Evolutionary conservation across 2,113 vertebrate genomes (phyloP).

Genomic region (Varanus komodoensis): DNA sequence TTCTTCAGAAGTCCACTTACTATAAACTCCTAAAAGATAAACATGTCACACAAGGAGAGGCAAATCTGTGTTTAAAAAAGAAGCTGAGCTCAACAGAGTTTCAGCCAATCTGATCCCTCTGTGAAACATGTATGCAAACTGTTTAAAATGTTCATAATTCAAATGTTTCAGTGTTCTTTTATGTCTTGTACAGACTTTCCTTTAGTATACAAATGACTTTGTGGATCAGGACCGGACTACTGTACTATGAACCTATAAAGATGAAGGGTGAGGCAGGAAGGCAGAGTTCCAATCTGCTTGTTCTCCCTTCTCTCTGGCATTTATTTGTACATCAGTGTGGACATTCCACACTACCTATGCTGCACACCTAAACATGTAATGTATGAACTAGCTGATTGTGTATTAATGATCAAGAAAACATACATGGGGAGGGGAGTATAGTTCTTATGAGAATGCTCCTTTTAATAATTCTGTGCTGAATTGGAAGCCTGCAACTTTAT

Average conservation of each 20-base stretch:
- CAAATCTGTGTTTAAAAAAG: background rate
- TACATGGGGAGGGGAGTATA: constrained; percentile 52
- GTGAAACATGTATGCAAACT: background rate
- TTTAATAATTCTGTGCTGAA: constrained; percentile 74
- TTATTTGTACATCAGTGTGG: background rate
- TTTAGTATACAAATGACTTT: background rate
- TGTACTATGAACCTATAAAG: background rate
- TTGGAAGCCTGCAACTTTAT: constrained; percentile 64
- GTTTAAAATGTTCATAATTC: background rate
- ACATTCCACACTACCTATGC: background rate
- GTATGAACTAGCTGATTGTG: background rate
- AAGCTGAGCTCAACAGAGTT: background rate
- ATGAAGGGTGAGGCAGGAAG: background rate
- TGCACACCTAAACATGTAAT: background rate
- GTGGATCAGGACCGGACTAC: background rate
- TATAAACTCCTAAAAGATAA: constrained; percentile 32
- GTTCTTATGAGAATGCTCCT: constrained; percentile 71
- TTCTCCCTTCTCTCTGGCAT: background rate
- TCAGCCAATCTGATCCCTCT: background rate
- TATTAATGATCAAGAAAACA: background rate
- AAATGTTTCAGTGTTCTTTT: background rate
- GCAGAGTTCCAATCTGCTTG: background rate
- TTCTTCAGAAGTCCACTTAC: constrained; percentile 36
- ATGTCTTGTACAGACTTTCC: background rate
- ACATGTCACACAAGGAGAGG: constrained; percentile 61